phyloP scores from a whole-genome alignment of 2,888 invertebrate species.

The Pandemis heparana region DNA sequence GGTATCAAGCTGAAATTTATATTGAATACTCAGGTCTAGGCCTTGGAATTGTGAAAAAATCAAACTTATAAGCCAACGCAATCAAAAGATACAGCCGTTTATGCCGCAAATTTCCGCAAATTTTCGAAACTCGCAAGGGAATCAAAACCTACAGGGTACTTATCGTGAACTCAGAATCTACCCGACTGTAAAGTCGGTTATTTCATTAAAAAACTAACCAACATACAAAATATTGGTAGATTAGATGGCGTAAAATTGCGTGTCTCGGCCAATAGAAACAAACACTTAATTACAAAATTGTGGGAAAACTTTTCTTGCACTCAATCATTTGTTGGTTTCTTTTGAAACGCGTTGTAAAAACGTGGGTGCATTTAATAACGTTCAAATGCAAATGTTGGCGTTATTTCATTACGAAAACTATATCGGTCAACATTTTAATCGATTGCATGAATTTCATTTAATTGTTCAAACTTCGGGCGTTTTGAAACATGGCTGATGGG shows the following conservation, averaged over 20 bases:
- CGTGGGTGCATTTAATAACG: constrained; percentile 13
- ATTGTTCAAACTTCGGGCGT: background rate
- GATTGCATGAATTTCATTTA: background rate
- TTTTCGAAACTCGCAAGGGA: no score
- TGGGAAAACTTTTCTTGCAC: constrained; percentile 40
- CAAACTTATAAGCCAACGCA: no score
- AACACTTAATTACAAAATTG: constrained; percentile 40
- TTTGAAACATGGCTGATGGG: no score
- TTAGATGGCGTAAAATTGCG: constrained; percentile 17
- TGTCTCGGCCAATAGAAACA: constrained; percentile 36
- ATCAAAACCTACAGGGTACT: no score
- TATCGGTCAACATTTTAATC: background rate
- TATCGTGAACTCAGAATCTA: no score
- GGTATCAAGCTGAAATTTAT: no score
- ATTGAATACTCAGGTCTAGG: no score
- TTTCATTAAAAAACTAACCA: background rate
- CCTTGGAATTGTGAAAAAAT: no score
- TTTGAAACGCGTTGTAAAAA: constrained; percentile 16
- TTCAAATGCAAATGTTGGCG: background rate
- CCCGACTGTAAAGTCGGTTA: no score
- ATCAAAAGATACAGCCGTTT: no score
- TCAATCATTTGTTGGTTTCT: constrained; percentile 24
- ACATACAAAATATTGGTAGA: background rate
- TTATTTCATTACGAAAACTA: background rate
- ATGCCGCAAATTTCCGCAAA: no score